Evolutionary conservation across 2,113 vertebrate genomes (phyloP).

Genomic region (Phodopus roborovskii): DNA sequence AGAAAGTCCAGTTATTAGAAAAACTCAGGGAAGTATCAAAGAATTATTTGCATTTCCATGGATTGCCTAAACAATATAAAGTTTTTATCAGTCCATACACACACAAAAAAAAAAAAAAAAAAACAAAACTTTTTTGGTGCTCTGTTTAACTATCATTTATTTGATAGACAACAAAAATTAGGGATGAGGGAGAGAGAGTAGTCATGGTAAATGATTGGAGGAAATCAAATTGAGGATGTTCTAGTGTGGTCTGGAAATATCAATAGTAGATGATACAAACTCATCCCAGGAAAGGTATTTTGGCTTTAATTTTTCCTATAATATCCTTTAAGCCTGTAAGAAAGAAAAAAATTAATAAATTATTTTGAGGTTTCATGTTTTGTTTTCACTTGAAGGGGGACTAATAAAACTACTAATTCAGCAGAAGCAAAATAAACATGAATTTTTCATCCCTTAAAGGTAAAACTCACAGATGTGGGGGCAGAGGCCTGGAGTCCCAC

Average conservation of each 20-base stretch:
- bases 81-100: background rate
- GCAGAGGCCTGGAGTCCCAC: background rate
- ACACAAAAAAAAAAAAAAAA: too few relatives aligned
- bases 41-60: too few relatives aligned
- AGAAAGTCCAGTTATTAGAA: background rate
- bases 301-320: accelerated
- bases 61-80: background rate
- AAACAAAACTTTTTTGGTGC: background rate
- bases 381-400: background rate
- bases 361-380: too few relatives aligned
- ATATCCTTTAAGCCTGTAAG: background rate
- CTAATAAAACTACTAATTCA: background rate
- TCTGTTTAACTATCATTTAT: background rate
- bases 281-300: background rate
- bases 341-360: background rate
- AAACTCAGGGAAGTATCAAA: background rate
- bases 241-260: background rate
- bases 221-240: background rate
- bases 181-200: background rate
- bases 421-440: background rate
- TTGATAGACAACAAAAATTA: background rate
- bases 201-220: background rate
- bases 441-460: background rate
- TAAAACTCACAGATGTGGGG: background rate
- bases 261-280: background rate